A percentile compares a stretch with the other conserved stretches of the same genome.
phyloP scores from a whole-genome alignment of 1,140 invertebrate genomes.

The Anagrus nilaparvatae region DNA sequence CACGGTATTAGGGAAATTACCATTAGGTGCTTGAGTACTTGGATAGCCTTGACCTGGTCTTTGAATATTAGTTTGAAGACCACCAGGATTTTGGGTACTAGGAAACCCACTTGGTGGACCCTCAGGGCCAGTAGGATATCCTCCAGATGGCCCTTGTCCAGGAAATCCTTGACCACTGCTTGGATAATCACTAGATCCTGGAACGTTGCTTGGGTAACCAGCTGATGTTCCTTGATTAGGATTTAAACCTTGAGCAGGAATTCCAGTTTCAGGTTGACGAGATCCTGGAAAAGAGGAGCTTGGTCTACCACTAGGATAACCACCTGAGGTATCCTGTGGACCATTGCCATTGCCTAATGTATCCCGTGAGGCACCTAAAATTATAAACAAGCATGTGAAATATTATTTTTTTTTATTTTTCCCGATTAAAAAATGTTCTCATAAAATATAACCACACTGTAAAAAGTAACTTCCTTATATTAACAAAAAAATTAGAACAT shows the following conservation, averaged over 20 bases:
- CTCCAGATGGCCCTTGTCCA: constrained; percentile 19
- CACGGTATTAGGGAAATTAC: not conserved
- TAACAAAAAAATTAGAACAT: no score
- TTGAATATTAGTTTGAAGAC: constrained; percentile 12
- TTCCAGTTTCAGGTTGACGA: not conserved
- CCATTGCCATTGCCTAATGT: no score
- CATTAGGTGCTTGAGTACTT: constrained; percentile 9
- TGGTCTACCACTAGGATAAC: constrained; percentile 9
- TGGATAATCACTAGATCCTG: constrained; percentile 17
- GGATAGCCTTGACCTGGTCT: constrained; percentile 9
- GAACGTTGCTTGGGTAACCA: constrained; percentile 19
- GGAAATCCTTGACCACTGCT: constrained; percentile 16
- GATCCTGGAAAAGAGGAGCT: not conserved
- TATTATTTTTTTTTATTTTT: no score
- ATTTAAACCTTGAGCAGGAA: no score
- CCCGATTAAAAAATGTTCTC: no score
- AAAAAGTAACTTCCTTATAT: no score
- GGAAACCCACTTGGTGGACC: constrained; percentile 19
- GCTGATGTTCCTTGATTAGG: constrained; percentile 15
- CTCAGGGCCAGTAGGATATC: constrained; percentile 21
- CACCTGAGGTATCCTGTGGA: no score
- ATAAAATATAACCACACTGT: no score
- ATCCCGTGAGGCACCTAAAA: no score
- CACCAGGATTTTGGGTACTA: no score
- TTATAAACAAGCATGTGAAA: no score